These are phyloP conservation scores for Orthosia cruda DNA, from an alignment of 2,888 invertebrate genomes.

Conservation along the genomic window DNA sequence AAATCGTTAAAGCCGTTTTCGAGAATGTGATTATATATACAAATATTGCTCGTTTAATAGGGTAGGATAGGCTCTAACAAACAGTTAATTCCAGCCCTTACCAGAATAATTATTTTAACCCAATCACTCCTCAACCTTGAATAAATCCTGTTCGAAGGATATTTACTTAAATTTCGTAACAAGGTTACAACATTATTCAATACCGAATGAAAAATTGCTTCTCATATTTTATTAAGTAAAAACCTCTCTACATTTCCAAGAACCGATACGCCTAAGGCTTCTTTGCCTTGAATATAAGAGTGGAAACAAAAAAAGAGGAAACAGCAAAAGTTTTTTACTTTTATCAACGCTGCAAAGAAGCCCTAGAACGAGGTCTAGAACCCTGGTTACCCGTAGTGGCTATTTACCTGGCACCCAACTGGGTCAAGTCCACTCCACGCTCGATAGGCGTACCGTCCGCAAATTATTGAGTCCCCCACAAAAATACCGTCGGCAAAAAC, in stretches of 20 bases:
- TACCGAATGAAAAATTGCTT: not conserved
- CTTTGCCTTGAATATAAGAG: not conserved
- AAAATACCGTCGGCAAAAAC: conserved; percentile 59
- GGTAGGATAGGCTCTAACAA: no score
- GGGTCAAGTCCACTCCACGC: conserved; percentile 66
- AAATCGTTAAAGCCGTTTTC: no score
- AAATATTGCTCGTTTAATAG: no score
- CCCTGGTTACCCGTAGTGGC: conserved; percentile 38
- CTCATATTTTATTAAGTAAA: not conserved
- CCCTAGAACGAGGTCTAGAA: conserved; percentile 23
- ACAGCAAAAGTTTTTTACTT: conserved; percentile 1
- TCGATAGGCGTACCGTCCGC: conserved; percentile 64
- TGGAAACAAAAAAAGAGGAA: not conserved
- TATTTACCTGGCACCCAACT: conserved; percentile 66
- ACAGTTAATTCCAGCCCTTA: no score
- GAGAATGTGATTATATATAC: no score
- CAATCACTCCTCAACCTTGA: no score
- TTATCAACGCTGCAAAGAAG: conserved; percentile 27
- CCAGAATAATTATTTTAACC: no score
- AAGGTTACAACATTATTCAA: not conserved
- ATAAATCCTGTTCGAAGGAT: no score
- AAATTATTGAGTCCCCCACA: conserved; percentile 54
- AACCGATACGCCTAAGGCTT: not conserved
- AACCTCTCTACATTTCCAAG: not conserved
- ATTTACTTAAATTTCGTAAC: not conserved